Evolutionary conservation across 2,888 invertebrate species (phyloP).

Genomic region (Antheraea yamamai): DNA sequence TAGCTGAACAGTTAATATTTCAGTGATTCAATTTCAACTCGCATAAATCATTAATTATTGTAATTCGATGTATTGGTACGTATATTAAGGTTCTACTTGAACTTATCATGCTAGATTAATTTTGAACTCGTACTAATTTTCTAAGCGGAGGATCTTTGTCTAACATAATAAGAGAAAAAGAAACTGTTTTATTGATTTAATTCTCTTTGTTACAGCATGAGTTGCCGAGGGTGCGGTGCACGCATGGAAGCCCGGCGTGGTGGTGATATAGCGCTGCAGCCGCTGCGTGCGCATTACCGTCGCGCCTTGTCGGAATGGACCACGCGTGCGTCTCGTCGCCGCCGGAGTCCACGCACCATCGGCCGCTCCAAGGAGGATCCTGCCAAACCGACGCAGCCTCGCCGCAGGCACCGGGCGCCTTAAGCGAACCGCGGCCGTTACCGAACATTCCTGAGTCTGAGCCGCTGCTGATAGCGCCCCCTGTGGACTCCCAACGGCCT

Average conservation of each 20-base stretch:
- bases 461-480: constrained; percentile 56
- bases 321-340: constrained; percentile 70
- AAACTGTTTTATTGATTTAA: not conserved
- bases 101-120: not conserved
- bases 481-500: constrained; percentile 30
- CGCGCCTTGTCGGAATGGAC: constrained; percentile 73
- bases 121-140: not conserved
- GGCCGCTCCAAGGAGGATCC: constrained; percentile 76
- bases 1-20: not conserved
- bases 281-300: constrained; percentile 67
- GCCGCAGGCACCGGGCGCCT: constrained; percentile 55
- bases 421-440: constrained; percentile 67
- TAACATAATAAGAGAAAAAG: not conserved
- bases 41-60: not conserved
- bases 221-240: constrained; percentile 76
- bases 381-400: constrained; percentile 61
- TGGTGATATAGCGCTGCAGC: constrained; percentile 70
- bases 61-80: not conserved
- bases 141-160: not conserved
- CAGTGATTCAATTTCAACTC: not conserved
- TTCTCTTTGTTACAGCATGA: constrained; percentile 69
- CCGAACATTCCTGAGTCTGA: constrained; percentile 71
- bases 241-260: constrained; percentile 78
- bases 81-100: not conserved
- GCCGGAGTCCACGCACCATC: constrained; percentile 63